Base-by-base conservation (phyloP, 30 jellyfish, hydroid and myxozoan genomes). In the Aurelia sp. region DNA sequence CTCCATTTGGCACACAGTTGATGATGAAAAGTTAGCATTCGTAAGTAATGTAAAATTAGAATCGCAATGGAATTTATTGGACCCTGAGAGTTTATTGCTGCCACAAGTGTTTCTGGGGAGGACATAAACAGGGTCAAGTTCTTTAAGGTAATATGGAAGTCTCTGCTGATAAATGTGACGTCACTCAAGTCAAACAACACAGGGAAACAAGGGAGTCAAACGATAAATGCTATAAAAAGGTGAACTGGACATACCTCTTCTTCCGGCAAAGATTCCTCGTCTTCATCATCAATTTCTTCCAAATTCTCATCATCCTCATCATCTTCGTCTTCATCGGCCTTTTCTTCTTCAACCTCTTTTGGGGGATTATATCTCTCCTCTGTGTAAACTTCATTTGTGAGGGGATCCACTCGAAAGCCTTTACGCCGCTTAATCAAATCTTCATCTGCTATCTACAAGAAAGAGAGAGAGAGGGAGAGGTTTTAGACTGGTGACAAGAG, bases 361-460 rank as follows among this genome's bases (percentile, higher is more conserved):
- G 86, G 81, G 22, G 84, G 83, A 24, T 82, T 74, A 67, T 88
- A 88, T 33, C 67, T 74, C 19, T 89, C 93, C 72, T 79, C 89
- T 24, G 93, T 76, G 81, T 93, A 93, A 30, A 86, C 21, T 35
- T 82, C 88, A 67, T 78, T 82, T 47, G 98, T 94, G 69, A 86
- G 38, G 8, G 98, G 98, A 47, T 94, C 98, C 47, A 88, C 86
- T 63, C 87, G 82, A 64, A 88, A 82, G 31, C 97, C 97, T 12
- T 31, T 55, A 24, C 91, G 67, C 8, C 98, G 74, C 12, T 52
- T 76, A 27, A 58, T 51, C 80, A 89, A 53, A 78, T 94, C 98
- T 76, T 35, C 84, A 74, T 94, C 98, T 10, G 97, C 88, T 13
- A 94, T 88, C 98, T 92, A 51, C 9, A 58, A 53, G 11, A 12